Evolutionary conservation across 35 echinoderm and acorn worm species (phyloP).

Genomic region (Patiria miniata): DNA sequence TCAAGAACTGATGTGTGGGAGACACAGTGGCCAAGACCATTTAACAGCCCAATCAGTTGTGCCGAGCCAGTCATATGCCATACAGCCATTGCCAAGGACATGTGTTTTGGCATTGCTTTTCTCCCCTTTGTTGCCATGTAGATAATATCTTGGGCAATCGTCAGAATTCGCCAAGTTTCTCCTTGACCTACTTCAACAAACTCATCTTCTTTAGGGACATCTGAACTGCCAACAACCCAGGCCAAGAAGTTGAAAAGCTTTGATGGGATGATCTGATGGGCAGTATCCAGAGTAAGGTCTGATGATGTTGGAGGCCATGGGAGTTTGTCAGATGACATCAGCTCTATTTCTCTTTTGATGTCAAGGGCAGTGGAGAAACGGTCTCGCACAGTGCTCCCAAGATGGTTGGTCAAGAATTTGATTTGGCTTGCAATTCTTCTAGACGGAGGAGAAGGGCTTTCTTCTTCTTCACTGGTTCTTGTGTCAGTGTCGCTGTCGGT

Average conservation of each 20-base stretch:
- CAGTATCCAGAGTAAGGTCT: too few species aligned
- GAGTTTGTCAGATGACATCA: background rate
- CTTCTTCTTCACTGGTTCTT: too few species aligned
- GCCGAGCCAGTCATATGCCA: slow-evolving; percentile 67
- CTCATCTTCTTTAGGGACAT: background rate
- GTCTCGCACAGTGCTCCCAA: too few species aligned
- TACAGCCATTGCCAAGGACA: slow-evolving; percentile 65
- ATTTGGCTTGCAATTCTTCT: background rate
- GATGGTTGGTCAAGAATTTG: background rate
- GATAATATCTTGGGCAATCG: slow-evolving; percentile 47
- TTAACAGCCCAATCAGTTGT: slow-evolving; percentile 61
- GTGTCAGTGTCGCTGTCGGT: too few species aligned
- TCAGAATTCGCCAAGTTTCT: background rate
- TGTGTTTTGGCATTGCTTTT: slow-evolving; percentile 63
- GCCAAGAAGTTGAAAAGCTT: slow-evolving; percentile 70
- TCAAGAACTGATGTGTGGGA: slow-evolving; percentile 52
- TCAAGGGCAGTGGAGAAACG: too few species aligned
- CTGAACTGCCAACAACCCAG: slow-evolving; percentile 39
- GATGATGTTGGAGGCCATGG: background rate
- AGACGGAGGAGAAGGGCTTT: too few species aligned
- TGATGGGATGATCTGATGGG: background rate
- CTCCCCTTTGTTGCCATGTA: slow-evolving; percentile 54
- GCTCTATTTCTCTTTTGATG: slow-evolving; percentile 34
- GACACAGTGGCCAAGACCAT: slow-evolving; percentile 68
- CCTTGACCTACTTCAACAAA: background rate